phyloP scores from a whole-genome alignment of 2,113 vertebrate genomes.

The Phalacrocorax aristotelis region DNA sequence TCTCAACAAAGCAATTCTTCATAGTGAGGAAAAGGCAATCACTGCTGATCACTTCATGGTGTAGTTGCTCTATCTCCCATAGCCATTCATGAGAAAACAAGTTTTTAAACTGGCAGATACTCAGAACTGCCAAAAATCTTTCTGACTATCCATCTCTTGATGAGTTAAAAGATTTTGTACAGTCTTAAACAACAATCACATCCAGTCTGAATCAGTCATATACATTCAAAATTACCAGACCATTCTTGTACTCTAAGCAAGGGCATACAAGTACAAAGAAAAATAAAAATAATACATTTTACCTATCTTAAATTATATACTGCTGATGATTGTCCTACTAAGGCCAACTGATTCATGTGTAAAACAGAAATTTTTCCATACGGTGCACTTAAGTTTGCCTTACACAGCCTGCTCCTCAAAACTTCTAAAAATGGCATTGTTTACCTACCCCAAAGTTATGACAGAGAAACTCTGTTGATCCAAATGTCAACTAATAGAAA shows the following conservation, averaged over 20 bases:
- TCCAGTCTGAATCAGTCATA: not conserved
- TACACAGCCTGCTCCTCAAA: not conserved
- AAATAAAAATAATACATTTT: not conserved
- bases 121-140: not conserved
- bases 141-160: not conserved
- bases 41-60: not conserved
- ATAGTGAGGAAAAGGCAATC: not conserved
- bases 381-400: conserved; percentile 29
- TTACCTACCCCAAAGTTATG: not conserved
- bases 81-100: not conserved
- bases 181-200: not conserved
- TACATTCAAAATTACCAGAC: not conserved
- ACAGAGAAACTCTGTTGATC: not conserved
- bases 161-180: not conserved
- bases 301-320: not conserved
- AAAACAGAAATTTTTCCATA: conserved; percentile 24
- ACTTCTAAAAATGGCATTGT: not conserved
- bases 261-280: not conserved
- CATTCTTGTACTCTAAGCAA: not conserved
- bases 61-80: not conserved
- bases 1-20: not conserved
- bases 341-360: not conserved
- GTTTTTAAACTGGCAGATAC: not conserved
- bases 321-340: not conserved
- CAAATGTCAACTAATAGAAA: not conserved